A percentile compares a stretch with the other conserved stretches of the same genome.
These are phyloP conservation scores for Columba livia DNA, from an alignment of 2,113 vertebrate genomes.

Conservation along the genomic window DNA sequence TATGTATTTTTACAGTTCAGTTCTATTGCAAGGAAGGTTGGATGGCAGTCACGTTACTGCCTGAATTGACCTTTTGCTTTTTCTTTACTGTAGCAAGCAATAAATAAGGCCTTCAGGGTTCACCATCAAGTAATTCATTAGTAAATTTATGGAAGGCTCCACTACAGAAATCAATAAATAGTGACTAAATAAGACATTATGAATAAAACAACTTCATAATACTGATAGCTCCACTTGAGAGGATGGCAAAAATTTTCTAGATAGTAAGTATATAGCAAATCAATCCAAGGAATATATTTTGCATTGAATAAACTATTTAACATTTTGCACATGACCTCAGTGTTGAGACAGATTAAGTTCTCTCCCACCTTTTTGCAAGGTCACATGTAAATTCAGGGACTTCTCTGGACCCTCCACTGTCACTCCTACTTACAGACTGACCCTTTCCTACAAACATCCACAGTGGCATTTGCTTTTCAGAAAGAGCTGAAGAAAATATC, in stretches of 20 bases:
- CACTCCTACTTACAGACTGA: not conserved
- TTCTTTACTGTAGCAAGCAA: not conserved
- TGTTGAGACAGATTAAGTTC: not conserved
- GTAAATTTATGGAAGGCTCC: not conserved
- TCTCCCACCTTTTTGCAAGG: not conserved
- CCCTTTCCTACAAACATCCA: not conserved
- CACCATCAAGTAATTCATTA: conserved; percentile 12
- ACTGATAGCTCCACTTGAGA: not conserved
- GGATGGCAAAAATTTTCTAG: not conserved
- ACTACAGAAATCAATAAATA: conserved; percentile 23
- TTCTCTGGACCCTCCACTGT: not conserved
- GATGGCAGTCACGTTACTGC: not conserved
- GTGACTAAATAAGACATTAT: not conserved
- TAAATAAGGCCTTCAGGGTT: not conserved
- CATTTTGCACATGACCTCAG: not conserved
- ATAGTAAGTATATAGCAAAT: not conserved
- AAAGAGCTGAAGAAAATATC: not conserved
- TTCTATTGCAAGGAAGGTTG: not conserved
- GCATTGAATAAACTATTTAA: not conserved
- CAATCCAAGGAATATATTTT: not conserved
- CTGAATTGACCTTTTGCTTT: not conserved
- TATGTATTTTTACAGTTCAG: not conserved
- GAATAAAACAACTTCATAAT: conserved; percentile 3
- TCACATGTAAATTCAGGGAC: not conserved
- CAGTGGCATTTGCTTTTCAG: not conserved